Percentiles rank a stretch among this genome's conserved stretches.
Conservation (phyloP, 2,113 vertebrate species). For the Stercorarius parasiticus region DNA sequence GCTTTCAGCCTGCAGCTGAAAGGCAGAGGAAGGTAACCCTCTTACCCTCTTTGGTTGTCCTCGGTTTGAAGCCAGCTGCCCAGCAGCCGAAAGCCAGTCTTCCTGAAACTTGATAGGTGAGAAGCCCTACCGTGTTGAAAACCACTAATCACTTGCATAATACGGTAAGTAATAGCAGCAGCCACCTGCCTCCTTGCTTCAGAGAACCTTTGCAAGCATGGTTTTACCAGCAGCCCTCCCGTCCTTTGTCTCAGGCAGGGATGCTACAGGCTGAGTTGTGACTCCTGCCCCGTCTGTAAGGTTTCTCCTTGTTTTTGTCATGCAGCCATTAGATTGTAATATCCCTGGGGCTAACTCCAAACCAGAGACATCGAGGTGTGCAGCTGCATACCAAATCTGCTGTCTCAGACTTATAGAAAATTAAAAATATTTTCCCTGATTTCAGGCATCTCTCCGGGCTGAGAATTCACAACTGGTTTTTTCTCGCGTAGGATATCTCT, state of each 20-base stretch:
- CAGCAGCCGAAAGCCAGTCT: background rate
- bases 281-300: background rate
- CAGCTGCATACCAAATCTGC: background rate
- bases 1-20: background rate
- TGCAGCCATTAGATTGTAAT: background rate
- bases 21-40: background rate
- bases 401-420: background rate
- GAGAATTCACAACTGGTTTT: background rate
- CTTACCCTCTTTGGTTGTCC: background rate
- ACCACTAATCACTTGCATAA: background rate
- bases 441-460: background rate
- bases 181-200: background rate
- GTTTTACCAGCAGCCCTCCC: background rate
- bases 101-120: background rate
- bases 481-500: constrained; percentile 57
- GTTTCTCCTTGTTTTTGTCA: background rate
- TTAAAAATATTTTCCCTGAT: background rate
- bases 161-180: background rate
- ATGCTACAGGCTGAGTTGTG: background rate
- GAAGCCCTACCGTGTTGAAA: background rate
- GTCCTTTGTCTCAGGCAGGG: background rate
- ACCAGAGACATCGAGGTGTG: background rate
- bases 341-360: background rate
- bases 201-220: background rate
- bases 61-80: background rate